Evolutionary conservation across 2,888 invertebrate genomes (phyloP).

Genomic region (Tillus elongatus): DNA sequence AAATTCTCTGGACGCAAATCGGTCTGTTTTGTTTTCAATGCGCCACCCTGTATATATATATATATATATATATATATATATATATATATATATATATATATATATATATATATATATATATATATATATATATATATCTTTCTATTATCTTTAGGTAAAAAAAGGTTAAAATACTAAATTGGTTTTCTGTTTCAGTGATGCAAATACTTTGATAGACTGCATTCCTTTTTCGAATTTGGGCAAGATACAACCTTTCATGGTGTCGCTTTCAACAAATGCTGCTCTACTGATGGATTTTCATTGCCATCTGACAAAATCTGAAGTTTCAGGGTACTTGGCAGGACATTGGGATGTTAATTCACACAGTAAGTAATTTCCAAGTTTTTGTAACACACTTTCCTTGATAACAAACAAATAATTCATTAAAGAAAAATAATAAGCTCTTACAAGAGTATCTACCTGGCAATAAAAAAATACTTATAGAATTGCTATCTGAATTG

Average conservation of each 20-base stretch:
- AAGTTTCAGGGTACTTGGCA: slow-evolving; percentile 92
- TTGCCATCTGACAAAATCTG: slow-evolving; percentile 86
- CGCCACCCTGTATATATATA: too few relatives aligned
- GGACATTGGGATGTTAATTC: slow-evolving; percentile 91
- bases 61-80: too few relatives aligned
- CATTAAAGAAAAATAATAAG: not conserved
- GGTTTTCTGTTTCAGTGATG: slow-evolving; percentile 57
- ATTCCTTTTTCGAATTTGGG: slow-evolving; percentile 79
- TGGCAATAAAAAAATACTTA: too few relatives aligned
- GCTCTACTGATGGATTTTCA: slow-evolving; percentile 85
- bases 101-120: too few relatives aligned
- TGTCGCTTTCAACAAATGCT: slow-evolving; percentile 80
- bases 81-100: too few relatives aligned
- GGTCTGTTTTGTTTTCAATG: too few relatives aligned
- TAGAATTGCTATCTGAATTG: too few relatives aligned
- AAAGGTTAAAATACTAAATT: too few relatives aligned
- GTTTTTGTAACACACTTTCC: not conserved
- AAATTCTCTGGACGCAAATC: too few relatives aligned
- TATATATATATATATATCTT: too few relatives aligned
- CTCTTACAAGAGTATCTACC: not conserved
- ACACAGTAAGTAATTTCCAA: slow-evolving; percentile 63
- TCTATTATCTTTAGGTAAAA: too few relatives aligned
- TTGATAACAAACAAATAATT: not conserved
- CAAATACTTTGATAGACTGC: slow-evolving; percentile 81
- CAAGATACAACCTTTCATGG: slow-evolving; percentile 86